A percentile compares a stretch with the other conserved stretches of the same genome.
These are phyloP conservation scores for Psilopsiagon aymara DNA, from an alignment of 2,113 vertebrate species.

Conservation along the genomic window DNA sequence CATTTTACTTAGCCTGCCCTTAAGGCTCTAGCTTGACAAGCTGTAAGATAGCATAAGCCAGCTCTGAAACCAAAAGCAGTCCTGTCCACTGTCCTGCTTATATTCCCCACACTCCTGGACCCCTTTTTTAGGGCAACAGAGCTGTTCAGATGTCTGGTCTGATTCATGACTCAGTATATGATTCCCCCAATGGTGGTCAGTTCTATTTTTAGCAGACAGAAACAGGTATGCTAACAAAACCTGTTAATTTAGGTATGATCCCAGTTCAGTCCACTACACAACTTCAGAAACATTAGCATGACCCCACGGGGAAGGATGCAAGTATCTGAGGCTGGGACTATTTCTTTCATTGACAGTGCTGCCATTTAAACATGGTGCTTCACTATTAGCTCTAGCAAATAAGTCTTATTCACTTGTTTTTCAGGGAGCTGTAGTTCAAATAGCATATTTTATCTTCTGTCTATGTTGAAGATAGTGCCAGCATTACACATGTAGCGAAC, in stretches of 20 bases:
- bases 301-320: background rate
- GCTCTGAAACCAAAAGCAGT: background rate
- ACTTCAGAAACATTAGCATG: rapidly evolving
- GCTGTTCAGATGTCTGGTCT: background rate
- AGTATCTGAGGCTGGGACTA: background rate
- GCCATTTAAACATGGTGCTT: background rate
- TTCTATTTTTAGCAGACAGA: background rate
- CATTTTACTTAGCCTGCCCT: background rate
- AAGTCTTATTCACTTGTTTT: background rate
- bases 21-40: background rate
- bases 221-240: background rate
- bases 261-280: background rate
- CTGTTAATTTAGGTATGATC: background rate
- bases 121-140: background rate
- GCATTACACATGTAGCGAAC: background rate
- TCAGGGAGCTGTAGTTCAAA: background rate
- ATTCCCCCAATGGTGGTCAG: background rate
- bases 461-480: background rate
- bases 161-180: background rate
- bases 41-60: background rate
- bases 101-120: background rate
- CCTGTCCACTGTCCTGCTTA: background rate
- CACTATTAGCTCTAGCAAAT: background rate
- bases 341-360: background rate
- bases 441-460: background rate